Base-by-base conservation (phyloP, 1,140 invertebrate genomes). In the Vanessa atalanta region DNA sequence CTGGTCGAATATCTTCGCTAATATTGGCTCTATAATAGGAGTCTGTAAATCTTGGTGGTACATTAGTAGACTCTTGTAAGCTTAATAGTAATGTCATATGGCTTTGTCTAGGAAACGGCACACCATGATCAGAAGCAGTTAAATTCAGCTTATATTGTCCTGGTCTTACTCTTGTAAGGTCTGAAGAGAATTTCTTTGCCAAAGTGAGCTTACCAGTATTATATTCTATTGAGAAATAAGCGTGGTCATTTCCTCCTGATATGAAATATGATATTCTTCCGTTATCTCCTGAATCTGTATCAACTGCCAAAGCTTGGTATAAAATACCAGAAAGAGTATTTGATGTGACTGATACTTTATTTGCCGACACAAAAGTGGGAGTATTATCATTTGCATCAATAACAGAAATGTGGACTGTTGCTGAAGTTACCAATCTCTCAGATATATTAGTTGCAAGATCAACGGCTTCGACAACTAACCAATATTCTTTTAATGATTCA, bases 301-400 rank as follows among this genome's bases (percentile, higher is more conserved):
- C 98, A 0, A 96, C 93, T 1, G 98, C 98, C 43, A 99, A 94
- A 4, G 99, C 94, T 83, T 97, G 95, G 15, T 96, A 93, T 11
- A 98, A 87, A 9, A 94, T 85, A 7, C 88, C 90, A 26, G 88
- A 83, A 70, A 92, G 79, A 66, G 88, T 86, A 69, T 86, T 93
- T 31, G 91, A 72, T 55, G 88, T 88, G 4, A 90, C 84, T 13
- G 85, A 88, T 51, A 81, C 83, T 81, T 87, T 88, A 43, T 79
- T 81, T n/a, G 85, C 79, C 6, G 96, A 95, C 0, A 97, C 95
- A 87, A 98, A 98, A 70, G 94, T 93, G 0, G 98, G 98, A 9
- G 94, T 93, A 89, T 98, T 98, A 87, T 99, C 98, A 85, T 99
- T 99, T 64, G 95, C 94, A 89, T 99, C 98, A 47, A 95, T 94